These are phyloP conservation scores for Aspidapion aeneum DNA, from an alignment of 2,888 invertebrate species.

Conservation along the genomic window DNA sequence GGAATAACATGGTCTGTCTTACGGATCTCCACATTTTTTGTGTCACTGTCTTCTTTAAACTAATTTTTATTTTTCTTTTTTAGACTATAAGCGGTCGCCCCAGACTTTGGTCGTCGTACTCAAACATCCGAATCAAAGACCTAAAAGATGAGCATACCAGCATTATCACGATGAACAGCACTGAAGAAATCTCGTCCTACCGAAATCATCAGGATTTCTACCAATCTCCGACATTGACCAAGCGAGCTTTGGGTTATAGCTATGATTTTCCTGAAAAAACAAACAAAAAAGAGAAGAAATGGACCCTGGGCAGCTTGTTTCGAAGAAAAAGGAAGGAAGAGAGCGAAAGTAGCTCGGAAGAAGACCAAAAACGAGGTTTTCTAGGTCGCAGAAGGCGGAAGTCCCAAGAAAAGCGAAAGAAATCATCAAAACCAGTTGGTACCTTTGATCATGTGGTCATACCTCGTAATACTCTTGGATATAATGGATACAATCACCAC, in stretches of 20 bases:
- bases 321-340: slow-evolving; percentile 69
- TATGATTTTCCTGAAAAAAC: slow-evolving; percentile 49
- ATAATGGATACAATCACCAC: slow-evolving; percentile 31
- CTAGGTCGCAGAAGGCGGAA: slow-evolving; percentile 46
- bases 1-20: no score
- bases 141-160: slow-evolving; percentile 34
- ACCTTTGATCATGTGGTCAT: slow-evolving; percentile 65
- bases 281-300: slow-evolving; percentile 64
- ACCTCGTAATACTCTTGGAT: slow-evolving; percentile 29
- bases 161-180: slow-evolving; percentile 40
- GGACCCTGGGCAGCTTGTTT: slow-evolving; percentile 79
- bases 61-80: slow-evolving; percentile 36
- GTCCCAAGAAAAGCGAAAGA: slow-evolving; percentile 51
- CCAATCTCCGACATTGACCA: slow-evolving; percentile 38
- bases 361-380: slow-evolving; percentile 43
- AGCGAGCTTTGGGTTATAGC: slow-evolving; percentile 48
- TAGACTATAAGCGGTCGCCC: slow-evolving; percentile 49
- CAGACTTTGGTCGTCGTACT: slow-evolving; percentile 45
- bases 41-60: no score
- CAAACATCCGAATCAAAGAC: slow-evolving; percentile 40
- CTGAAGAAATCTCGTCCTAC: slow-evolving; percentile 39
- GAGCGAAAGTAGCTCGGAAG: slow-evolving; percentile 53
- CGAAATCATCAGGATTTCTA: slow-evolving; percentile 29
- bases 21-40: no score
- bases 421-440: slow-evolving; percentile 51